A percentile compares a stretch with the other conserved stretches of the same genome.
These are phyloP conservation scores for Numenius arquata DNA, from an alignment of 2,113 vertebrate genomes.

Conservation along the genomic window DNA sequence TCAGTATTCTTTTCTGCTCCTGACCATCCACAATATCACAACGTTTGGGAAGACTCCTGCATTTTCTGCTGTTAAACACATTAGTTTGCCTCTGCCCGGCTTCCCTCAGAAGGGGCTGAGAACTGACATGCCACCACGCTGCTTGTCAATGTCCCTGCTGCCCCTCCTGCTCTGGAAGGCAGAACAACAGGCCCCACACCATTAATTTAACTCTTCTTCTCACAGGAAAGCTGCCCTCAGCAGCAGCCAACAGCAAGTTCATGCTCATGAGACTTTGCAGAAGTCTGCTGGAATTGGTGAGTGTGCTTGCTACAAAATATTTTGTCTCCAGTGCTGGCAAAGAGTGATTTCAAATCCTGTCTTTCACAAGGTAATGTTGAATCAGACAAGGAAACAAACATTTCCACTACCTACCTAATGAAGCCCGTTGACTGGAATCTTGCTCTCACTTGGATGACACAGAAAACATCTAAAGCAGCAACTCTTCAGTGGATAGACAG, in stretches of 20 bases:
- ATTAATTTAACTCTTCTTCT: background rate
- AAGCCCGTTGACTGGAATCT: background rate
- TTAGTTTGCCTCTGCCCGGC: background rate
- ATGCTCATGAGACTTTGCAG: background rate
- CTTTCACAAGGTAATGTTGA: background rate
- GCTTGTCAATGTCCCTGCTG: background rate
- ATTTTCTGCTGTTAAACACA: background rate
- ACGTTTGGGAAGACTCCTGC: background rate
- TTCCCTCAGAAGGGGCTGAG: background rate
- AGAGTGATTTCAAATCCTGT: background rate
- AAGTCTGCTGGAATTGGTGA: background rate
- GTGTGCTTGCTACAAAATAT: background rate
- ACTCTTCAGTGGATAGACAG: background rate
- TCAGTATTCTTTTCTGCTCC: background rate
- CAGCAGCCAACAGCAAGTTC: background rate
- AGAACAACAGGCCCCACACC: background rate
- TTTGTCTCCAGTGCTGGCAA: background rate
- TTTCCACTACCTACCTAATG: background rate
- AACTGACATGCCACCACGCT: background rate
- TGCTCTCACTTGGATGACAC: background rate
- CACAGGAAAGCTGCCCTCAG: background rate
- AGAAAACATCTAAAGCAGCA: background rate
- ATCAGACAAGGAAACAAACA: background rate
- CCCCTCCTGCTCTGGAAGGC: background rate
- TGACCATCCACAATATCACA: background rate